Base-by-base conservation (phyloP, 2,797 vertebrate species). In the Moxostoma hubbsi region DNA sequence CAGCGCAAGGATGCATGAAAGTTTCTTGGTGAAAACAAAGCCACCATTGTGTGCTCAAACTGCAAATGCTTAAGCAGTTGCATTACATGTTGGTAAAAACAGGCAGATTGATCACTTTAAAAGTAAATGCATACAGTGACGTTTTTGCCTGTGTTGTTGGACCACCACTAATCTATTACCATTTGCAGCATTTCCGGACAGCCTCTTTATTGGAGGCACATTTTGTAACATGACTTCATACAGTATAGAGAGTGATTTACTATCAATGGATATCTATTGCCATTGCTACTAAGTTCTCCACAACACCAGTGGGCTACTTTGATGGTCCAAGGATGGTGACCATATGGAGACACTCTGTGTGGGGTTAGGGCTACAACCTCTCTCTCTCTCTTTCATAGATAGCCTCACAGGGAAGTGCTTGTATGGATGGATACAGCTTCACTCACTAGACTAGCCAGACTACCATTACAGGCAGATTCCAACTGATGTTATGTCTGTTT, bases 321-420 rank as follows among this genome's bases (percentile, higher is more conserved):
- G 18, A 24, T 24, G 46, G 13, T 10, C 13, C 13, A 36, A 7
- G 59, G 11, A 24, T 24, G 43, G 45, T 18, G 50, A 46, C n/a
- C 24, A 61, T 80, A 50, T 61, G 49, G 62, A 68, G 63, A 11
- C 64, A 69, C 49, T 68, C 49, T 62, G 24, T 45, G 12, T n/a
- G 43, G 72, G 73, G 73, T 63, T 63, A 75, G 50, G 64, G 57
- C 75, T 74, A 54, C 54, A 47, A 75, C 55, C 15, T 49, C 49
- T 66, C 46, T 57, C 11, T 47, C 11, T 2, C 54, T 66, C 51
- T 63, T 12, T 64, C 13, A 16, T 45, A 63, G 24, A 64, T 64
- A 46, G 46, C 45, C 13, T 64, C 62, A 64, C 43, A 7, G 62
- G 43, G 7, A 64, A 46, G 54, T 12, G 50, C 36, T 50, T 58